Evolutionary conservation across 2,797 vertebrate species (phyloP), one percentile per base, ranked within the genome.

Genomic region (Etheostoma nigrum): DNA sequence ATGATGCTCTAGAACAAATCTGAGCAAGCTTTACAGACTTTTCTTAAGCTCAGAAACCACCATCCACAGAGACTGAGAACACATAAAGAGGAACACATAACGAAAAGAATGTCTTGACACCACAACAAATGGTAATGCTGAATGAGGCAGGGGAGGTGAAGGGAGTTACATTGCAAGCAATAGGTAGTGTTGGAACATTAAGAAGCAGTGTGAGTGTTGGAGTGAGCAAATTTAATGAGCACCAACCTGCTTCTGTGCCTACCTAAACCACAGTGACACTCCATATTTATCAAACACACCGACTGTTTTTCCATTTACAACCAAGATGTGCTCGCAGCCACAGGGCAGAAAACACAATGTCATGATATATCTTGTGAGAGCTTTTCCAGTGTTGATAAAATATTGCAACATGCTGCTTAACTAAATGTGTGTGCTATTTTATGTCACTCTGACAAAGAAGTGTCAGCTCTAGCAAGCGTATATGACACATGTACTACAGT

Each of bases 171-270:
- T 75, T 55, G 49, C 51, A 63, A 69, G 76, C 58, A 53, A 58
- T 61, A 72, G 73, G 53, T 64, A 69, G 54, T 59, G 72, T 33
- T 30, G 53, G 62, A 72, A 69, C 66, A 74, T 49, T 54, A 45
- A 63, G 74, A 72, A 75, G 21, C 64, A 68, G 72, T 13, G 45
- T 77, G 70, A 79, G 70, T 61, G 66, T 36, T 18, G 40, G 42
- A 57, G 44, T 49, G 76, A 66, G 64, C 44, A 40, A 27, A 81
- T 72, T 69, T 62, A 75, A 82, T 76, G 66, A 74, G 54, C 21
- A 0, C 1, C 61, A 63, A 60, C 1, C 60, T 74, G 62, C 68
- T 75, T 71, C 40, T 25, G 18, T 78, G 40, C 49, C 54, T 61
- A 23, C 40, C 36, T 54, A 73, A 77, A 53, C 62, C 52, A 54